Conservation (phyloP, 1,140 invertebrate genomes). For the Panagrolaimus sp. region DNA sequence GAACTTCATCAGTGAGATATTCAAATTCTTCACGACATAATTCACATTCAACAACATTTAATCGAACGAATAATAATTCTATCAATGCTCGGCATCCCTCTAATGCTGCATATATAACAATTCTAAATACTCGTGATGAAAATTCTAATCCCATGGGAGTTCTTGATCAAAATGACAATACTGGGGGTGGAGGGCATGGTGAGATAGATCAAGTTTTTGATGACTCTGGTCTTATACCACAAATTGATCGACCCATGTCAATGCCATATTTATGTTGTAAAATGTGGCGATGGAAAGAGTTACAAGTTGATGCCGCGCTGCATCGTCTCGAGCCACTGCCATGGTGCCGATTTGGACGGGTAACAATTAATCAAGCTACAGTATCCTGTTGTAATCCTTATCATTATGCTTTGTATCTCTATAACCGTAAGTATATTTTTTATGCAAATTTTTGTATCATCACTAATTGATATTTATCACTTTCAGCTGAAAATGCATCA, state of each 20-base stretch:
- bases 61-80: no score
- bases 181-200: conserved; percentile 19
- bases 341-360: conserved; percentile 55
- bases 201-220: conserved; percentile 19
- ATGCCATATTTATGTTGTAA: conserved; percentile 58
- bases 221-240: conserved; percentile 53
- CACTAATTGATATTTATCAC: neutral
- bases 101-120: neutral
- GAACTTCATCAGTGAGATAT: neutral
- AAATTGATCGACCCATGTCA: conserved; percentile 51
- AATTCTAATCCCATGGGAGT: neutral
- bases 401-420: conserved; percentile 57
- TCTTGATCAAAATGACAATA: conserved; percentile 22
- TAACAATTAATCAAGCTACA: conserved; percentile 58
- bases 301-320: conserved; percentile 56
- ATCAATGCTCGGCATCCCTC: no score
- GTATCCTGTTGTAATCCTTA: conserved; percentile 57
- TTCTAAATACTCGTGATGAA: neutral
- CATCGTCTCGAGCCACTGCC: conserved; percentile 55
- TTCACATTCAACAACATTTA: no score
- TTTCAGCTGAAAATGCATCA: conserved; percentile 44
- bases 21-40: neutral
- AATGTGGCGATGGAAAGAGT: conserved; percentile 57
- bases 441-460: no score
- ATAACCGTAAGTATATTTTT: conserved; percentile 35